Evolutionary conservation across 2,113 vertebrate genomes (phyloP).

Genomic region (Guaruba guarouba): DNA sequence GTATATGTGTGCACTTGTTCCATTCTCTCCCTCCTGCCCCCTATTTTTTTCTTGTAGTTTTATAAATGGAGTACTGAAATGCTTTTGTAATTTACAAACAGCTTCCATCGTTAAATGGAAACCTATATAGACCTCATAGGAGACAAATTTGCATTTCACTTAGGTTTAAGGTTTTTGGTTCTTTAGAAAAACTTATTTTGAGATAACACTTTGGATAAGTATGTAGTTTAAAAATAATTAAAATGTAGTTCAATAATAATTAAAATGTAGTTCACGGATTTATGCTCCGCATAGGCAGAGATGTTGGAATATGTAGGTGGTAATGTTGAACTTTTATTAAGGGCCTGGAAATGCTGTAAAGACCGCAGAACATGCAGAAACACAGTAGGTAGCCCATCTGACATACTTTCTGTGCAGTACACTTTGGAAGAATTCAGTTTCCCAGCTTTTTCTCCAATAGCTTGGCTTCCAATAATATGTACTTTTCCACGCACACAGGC

Average conservation of each 20-base stretch:
- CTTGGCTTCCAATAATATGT: background rate
- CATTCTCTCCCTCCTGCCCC: background rate
- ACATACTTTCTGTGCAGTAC: background rate
- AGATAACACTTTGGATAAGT: background rate
- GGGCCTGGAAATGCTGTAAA: background rate
- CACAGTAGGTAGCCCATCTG: rapidly evolving
- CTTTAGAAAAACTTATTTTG: background rate
- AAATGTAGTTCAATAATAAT: background rate
- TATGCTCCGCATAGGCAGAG: background rate
- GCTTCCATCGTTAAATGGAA: background rate
- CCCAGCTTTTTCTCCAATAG: background rate
- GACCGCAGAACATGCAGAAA: background rate
- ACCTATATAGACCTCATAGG: background rate
- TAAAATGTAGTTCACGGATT: background rate
- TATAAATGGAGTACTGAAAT: background rate
- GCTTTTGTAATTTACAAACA: background rate
- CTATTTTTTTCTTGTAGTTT: background rate
- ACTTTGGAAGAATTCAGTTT: background rate
- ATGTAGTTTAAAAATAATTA: background rate
- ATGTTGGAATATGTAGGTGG: background rate
- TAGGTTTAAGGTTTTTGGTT: background rate
- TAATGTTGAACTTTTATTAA: background rate
- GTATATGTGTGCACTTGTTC: background rate
- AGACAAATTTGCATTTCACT: background rate
- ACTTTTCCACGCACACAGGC: background rate